Conservation (phyloP, 2,888 invertebrate genomes). For the Tetanocera ferruginea region DNA sequence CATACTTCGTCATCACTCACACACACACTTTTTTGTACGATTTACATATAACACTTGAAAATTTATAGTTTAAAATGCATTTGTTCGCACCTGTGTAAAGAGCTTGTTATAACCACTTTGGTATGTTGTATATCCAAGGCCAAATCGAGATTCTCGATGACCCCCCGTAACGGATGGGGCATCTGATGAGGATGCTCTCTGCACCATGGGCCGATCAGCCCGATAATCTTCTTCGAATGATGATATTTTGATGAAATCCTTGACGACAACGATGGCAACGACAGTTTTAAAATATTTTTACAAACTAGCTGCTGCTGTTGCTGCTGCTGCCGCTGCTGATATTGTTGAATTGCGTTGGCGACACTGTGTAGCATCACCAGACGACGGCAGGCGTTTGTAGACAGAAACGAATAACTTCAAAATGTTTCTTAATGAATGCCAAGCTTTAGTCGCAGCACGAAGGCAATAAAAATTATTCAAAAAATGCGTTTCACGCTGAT, state of each 20-base stretch:
- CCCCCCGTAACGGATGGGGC: slow-evolving; percentile 69
- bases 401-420: not conserved
- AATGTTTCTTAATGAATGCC: not conserved
- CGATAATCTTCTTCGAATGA: slow-evolving; percentile 70
- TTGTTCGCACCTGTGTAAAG: slow-evolving; percentile 68
- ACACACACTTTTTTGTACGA: not conserved
- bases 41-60: not conserved
- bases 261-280: slow-evolving; percentile 46
- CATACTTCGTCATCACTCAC: too few species aligned
- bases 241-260: slow-evolving; percentile 68
- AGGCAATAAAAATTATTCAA: not conserved
- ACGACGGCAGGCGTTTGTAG: not conserved
- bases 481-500: slow-evolving; percentile 3
- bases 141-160: slow-evolving; percentile 70
- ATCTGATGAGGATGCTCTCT: slow-evolving; percentile 70
- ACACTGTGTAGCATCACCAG: slow-evolving; percentile 7
- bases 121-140: slow-evolving; percentile 69
- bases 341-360: not conserved
- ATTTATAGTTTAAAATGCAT: not conserved
- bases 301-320: not conserved
- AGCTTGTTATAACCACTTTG: slow-evolving; percentile 71
- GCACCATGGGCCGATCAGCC: slow-evolving; percentile 71
- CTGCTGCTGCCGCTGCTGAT: not conserved
- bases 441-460: not conserved
- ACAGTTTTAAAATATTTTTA: slow-evolving; percentile 42